Conservation (phyloP, 2,797 vertebrate genomes). For the Carapus acus region DNA sequence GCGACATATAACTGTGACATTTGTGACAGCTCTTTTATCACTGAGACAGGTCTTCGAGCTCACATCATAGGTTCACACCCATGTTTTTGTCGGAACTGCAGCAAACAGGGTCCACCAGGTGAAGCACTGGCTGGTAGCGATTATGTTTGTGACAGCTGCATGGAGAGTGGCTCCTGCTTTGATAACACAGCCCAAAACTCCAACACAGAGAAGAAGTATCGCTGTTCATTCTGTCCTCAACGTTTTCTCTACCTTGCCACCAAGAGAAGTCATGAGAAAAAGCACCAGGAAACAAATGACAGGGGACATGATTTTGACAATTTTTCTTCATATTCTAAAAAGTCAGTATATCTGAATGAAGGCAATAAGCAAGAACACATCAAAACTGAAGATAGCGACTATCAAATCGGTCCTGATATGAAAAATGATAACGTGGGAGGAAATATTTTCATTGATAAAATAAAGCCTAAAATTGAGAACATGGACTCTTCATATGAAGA, state of each 20-base stretch:
- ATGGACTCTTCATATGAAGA: constrained; percentile 53
- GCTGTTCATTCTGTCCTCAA: constrained; percentile 94
- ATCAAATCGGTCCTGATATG: constrained; percentile 42
- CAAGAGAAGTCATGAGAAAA: constrained; percentile 94
- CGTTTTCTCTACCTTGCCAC: constrained; percentile 95
- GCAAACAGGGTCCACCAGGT: constrained; percentile 85
- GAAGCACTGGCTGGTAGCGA: constrained; percentile 82
- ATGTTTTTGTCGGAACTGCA: constrained; percentile 89
- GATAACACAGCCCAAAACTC: constrained; percentile 84
- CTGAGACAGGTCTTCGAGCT: constrained; percentile 86
- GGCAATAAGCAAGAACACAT: constrained; percentile 81
- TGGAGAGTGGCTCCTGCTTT: constrained; percentile 89
- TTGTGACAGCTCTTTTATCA: constrained; percentile 89
- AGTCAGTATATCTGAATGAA: constrained; percentile 76
- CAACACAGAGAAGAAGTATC: constrained; percentile 89
- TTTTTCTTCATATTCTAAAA: constrained; percentile 82
- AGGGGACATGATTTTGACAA: constrained; percentile 79
- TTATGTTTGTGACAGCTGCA: constrained; percentile 88
- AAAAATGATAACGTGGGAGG: constrained; percentile 53
- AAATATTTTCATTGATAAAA: constrained; percentile 58
- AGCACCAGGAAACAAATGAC: constrained; percentile 80
- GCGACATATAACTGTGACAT: constrained; percentile 82
- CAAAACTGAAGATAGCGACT: constrained; percentile 72
- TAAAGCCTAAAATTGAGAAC: constrained; percentile 62
- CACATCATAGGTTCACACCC: constrained; percentile 87